Conservation (phyloP, 2,113 vertebrate species). For the Gymnocephalus cernua region DNA sequence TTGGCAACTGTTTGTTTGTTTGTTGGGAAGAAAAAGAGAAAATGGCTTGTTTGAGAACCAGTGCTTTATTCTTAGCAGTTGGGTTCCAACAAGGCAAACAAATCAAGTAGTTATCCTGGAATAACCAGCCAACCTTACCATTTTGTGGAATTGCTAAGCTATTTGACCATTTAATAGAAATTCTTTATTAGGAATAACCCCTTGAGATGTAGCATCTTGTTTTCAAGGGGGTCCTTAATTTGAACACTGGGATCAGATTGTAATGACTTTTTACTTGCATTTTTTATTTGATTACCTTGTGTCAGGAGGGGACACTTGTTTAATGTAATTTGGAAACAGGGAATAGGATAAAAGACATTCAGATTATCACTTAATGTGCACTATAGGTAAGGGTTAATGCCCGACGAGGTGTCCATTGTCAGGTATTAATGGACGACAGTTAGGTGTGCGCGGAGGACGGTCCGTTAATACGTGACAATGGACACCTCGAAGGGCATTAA, state of each 20-base stretch:
- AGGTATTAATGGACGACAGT: too few species aligned
- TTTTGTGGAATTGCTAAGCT: neutral
- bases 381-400: neutral
- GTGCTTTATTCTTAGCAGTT: conserved; percentile 9
- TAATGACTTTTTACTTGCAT: neutral
- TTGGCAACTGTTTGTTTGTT: conserved; percentile 30
- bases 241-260: neutral
- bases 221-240: too few species aligned
- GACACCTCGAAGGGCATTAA: too few species aligned
- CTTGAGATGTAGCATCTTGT: too few species aligned
- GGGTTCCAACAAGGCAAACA: conserved; percentile 1
- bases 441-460: too few species aligned
- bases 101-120: conserved; percentile 19
- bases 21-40: conserved; percentile 11
- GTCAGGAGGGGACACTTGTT: neutral
- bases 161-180: neutral
- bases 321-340: neutral
- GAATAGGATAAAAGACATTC: neutral
- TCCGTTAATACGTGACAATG: too few species aligned
- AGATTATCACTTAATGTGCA: neutral
- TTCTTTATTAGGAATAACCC: too few species aligned
- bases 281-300: neutral
- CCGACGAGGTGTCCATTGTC: too few species aligned
- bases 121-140: neutral
- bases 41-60: neutral